phyloP scores from a whole-genome alignment of 2,113 vertebrate species.

The Alaudala cheleensis region DNA sequence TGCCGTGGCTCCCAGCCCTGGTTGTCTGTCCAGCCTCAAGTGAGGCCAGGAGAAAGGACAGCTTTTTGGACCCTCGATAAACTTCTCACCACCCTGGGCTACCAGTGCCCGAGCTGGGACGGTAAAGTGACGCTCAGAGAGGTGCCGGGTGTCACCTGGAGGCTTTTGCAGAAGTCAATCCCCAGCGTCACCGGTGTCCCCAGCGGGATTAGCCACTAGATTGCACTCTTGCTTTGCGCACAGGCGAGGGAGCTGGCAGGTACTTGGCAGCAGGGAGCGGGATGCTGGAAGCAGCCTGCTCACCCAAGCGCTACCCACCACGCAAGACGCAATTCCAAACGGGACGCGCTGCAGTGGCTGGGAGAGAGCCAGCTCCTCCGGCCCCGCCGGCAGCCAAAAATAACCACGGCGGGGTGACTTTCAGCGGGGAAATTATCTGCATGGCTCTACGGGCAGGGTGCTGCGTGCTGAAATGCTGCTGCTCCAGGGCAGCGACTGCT shows the following conservation, averaged over 20 bases:
- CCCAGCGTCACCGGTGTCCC: background rate
- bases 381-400: background rate
- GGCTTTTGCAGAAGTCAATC: background rate
- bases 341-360: background rate
- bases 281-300: background rate
- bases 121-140: background rate
- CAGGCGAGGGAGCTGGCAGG: background rate
- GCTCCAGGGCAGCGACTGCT: background rate
- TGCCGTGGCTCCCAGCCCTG: background rate
- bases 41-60: background rate
- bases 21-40: background rate
- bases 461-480: background rate
- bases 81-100: background rate
- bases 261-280: background rate
- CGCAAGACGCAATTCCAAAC: background rate
- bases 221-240: slow-evolving; percentile 34
- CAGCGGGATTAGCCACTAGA: slow-evolving; percentile 29
- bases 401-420: slow-evolving; percentile 2
- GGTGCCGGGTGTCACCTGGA: background rate
- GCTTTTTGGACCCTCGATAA: background rate
- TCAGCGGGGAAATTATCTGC: background rate
- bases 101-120: background rate
- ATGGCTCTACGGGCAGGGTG: background rate
- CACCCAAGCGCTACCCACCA: slow-evolving; percentile 5
- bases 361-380: background rate